Evolutionary conservation across 2,888 invertebrate genomes (phyloP).

Genomic region (Ophion ellenae): DNA sequence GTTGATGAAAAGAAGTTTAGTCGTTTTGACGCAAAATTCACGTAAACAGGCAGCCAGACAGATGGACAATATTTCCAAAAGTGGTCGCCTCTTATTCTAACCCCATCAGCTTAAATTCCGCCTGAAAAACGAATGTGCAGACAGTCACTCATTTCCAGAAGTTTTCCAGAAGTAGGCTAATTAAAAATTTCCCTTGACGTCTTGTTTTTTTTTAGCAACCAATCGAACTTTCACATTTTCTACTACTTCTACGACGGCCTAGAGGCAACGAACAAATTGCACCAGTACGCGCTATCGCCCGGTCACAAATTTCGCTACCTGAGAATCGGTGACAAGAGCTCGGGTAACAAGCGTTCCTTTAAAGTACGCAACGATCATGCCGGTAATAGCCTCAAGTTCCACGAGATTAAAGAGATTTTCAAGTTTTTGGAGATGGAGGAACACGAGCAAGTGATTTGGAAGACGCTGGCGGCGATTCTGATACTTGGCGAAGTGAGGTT

Average conservation of each 20-base stretch:
- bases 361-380: slow-evolving; percentile 88
- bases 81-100: too few relatives aligned
- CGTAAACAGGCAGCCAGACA: too few relatives aligned
- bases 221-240: slow-evolving; percentile 95
- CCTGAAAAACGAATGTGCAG: too few relatives aligned
- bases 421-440: slow-evolving; percentile 90
- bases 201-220: slow-evolving; percentile 86
- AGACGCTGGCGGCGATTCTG: slow-evolving; percentile 90
- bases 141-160: too few relatives aligned
- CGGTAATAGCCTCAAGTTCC: slow-evolving; percentile 88
- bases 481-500: slow-evolving; percentile 92
- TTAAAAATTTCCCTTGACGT: background rate
- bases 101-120: too few relatives aligned
- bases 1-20: too few relatives aligned
- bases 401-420: slow-evolving; percentile 87
- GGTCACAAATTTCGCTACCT: slow-evolving; percentile 91
- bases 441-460: slow-evolving; percentile 89
- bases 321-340: slow-evolving; percentile 86
- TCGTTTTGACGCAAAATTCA: too few relatives aligned
- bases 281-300: slow-evolving; percentile 88
- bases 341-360: slow-evolving; percentile 85
- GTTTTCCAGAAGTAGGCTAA: too few relatives aligned
- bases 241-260: slow-evolving; percentile 96
- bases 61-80: too few relatives aligned
- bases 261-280: slow-evolving; percentile 87